Conservation (phyloP, 2,113 vertebrate genomes). For the Chamaea fasciata region DNA sequence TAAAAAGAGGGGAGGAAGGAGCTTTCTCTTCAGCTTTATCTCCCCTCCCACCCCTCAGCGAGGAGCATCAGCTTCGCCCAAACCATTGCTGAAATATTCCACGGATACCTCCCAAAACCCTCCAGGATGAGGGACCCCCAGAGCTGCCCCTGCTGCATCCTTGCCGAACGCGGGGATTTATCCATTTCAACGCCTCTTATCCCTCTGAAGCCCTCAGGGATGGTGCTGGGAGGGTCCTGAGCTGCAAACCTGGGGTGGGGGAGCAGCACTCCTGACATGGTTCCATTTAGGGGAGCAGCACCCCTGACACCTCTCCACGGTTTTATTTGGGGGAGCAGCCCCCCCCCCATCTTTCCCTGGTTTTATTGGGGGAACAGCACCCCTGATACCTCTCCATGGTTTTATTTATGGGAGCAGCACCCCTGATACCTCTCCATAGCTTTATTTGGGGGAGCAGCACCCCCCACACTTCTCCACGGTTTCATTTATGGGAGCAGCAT, state of each 20-base stretch:
- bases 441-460: not conserved
- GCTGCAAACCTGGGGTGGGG: not conserved
- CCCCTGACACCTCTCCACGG: rapidly evolving
- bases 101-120: rapidly evolving
- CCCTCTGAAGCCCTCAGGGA: not conserved
- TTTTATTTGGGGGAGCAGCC: not conserved
- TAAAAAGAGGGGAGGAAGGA: not conserved
- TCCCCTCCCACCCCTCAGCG: not conserved
- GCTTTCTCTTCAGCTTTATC: not conserved
- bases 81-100: not conserved
- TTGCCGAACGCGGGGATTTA: rapidly evolving
- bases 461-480: rapidly evolving
- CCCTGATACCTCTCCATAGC: rapidly evolving
- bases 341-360: not conserved
- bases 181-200: not conserved
- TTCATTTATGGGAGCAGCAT: not conserved
- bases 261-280: rapidly evolving
- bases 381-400: not conserved
- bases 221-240: not conserved
- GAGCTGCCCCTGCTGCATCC: not conserved
- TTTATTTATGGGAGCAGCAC: not conserved
- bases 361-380: not conserved
- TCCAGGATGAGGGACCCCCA: rapidly evolving
- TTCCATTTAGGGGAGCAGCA: not conserved
- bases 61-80: not conserved